Evolutionary conservation across 1,140 invertebrate species (phyloP).

Genomic region (Drosophila punjabiensis): DNA sequence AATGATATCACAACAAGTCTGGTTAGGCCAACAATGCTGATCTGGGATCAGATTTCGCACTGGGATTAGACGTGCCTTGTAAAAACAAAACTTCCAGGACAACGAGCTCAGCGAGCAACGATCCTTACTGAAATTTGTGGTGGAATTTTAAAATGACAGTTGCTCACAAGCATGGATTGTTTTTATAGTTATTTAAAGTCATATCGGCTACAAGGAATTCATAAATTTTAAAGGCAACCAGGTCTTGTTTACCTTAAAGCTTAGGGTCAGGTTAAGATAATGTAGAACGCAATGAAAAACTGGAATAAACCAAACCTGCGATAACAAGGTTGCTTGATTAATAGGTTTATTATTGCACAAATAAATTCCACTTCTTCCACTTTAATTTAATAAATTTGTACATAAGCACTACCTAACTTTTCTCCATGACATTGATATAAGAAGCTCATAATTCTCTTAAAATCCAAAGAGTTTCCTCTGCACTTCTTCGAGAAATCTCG

Average conservation of each 20-base stretch:
- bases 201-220: neutral
- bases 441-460: neutral
- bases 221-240: neutral
- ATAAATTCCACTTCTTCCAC: neutral
- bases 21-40: neutral
- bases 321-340: neutral
- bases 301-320: neutral
- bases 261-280: neutral
- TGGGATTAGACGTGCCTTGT: neutral
- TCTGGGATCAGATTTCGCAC: constrained; percentile 2
- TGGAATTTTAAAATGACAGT: constrained; percentile 10
- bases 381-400: neutral
- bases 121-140: neutral
- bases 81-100: neutral
- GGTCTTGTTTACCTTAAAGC: neutral
- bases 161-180: neutral
- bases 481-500: constrained; percentile 42
- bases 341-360: neutral
- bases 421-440: neutral
- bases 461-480: neutral
- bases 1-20: constrained; percentile 43
- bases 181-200: constrained; percentile 4
- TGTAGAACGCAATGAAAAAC: neutral
- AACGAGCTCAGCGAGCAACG: neutral
- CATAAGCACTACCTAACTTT: neutral